These are phyloP conservation scores for Hydrocynus forskahlii DNA, from an alignment of 2,797 vertebrate species.

Conservation along the genomic window DNA sequence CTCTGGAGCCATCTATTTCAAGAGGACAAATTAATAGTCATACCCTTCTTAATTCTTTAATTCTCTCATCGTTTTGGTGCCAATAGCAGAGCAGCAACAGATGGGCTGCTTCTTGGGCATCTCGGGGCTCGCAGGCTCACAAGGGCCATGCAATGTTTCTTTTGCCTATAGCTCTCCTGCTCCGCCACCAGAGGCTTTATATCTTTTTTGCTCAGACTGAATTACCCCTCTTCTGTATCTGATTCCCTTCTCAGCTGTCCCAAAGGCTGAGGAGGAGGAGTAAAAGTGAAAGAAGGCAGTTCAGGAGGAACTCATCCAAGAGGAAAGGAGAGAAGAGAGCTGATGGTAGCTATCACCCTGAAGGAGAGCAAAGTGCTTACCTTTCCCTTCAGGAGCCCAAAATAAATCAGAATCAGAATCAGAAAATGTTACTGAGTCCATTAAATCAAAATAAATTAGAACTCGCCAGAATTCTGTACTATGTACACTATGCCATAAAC, in stretches of 20 bases:
- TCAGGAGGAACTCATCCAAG: slow-evolving; percentile 7
- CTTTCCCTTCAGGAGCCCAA: not conserved
- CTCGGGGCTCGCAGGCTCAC: slow-evolving; percentile 11
- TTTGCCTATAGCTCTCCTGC: slow-evolving; percentile 27
- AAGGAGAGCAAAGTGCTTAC: slow-evolving; percentile 5
- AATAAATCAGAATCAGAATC: not conserved
- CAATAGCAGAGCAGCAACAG: slow-evolving; percentile 39
- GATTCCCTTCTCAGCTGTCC: slow-evolving; percentile 46
- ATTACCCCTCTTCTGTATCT: slow-evolving; percentile 2
- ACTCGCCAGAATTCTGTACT: no score
- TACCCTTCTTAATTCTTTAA: slow-evolving; percentile 32
- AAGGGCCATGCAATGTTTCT: not conserved
- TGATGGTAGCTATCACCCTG: slow-evolving; percentile 22
- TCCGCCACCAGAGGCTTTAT: slow-evolving; percentile 50
- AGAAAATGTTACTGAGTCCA: no score
- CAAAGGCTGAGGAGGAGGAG: slow-evolving; percentile 40
- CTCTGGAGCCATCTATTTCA: slow-evolving; percentile 15
- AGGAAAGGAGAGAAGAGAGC: slow-evolving; percentile 17
- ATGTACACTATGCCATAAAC: no score
- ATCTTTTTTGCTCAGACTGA: slow-evolving; percentile 55
- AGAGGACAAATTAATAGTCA: slow-evolving; percentile 2
- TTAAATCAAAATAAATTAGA: no score
- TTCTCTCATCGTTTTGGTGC: slow-evolving; percentile 22
- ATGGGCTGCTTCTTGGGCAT: slow-evolving; percentile 51
- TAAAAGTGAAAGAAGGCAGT: slow-evolving; percentile 58